Evolutionary conservation across 1,140 invertebrate genomes (phyloP), one percentile per base, ranked within the genome.

Genomic region (Lucilia sericata): DNA sequence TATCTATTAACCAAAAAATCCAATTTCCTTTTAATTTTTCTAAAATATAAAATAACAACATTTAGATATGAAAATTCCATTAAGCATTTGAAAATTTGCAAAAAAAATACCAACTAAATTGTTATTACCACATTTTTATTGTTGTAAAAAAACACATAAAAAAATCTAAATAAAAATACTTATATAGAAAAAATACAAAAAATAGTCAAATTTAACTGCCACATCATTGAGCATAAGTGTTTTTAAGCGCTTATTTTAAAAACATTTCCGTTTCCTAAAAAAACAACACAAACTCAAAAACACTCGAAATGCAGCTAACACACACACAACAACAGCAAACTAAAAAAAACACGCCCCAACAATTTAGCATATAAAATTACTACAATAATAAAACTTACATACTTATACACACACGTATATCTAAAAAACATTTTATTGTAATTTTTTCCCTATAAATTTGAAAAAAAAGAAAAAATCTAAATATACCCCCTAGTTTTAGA

Each of bases 191-290:
- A 21, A 21, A 21, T 7, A 21, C 1, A 9, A 12, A n/a, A 42
- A 80, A 80, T 80, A 80, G 30, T 49, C n/a, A 80, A 49, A 78
- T 78, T 78, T 80, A 49, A 51, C n/a, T 80, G n/a, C n/a, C 76
- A 80, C 42, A 80, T 80, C 47, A 80, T 80, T 80, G 76, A 80
- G 21, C 76, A 80, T 80, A 80, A 80, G 76, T 49, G 21, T 80
- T 80, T 80, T 80, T 80, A 80, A 80, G 42, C 76, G 76, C 21
- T 80, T 19, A 19, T 80, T 80, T 80, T 80, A 21, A 80, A 80
- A 80, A 80, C 76, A 80, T 80, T 80, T 80, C 76, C 76, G 42
- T 51, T 80, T 80, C 76, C 76, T 80, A 17, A 1, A 21, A 21
- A 21, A 70, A 9, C 14, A 60, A 42, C 25, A 30, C 25, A 30